Evolutionary conservation across 1,140 invertebrate genomes (phyloP).

Genomic region (Bombus picipes): DNA sequence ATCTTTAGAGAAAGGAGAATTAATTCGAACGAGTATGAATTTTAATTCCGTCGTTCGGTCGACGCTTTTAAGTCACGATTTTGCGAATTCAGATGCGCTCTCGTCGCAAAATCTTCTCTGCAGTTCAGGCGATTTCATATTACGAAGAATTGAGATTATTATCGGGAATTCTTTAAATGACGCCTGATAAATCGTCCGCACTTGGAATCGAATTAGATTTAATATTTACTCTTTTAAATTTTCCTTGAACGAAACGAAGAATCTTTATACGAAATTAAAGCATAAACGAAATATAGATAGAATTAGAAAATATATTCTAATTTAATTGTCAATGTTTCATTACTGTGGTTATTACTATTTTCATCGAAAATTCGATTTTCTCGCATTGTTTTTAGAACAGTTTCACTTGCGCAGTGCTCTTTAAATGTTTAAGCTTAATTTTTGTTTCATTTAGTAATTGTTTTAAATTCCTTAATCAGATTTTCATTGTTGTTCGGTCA

Average conservation of each 20-base stretch:
- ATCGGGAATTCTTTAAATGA: background rate
- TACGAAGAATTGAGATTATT: background rate
- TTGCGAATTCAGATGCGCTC: background rate
- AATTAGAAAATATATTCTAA: background rate
- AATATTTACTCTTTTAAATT: background rate
- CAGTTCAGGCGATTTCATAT: background rate
- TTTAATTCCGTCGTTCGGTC: background rate
- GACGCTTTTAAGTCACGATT: background rate
- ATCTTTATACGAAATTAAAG: background rate
- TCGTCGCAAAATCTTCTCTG: background rate
- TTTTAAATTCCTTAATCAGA: background rate
- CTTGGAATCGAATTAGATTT: background rate
- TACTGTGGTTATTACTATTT: background rate
- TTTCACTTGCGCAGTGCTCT: too few species aligned
- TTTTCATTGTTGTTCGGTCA: too few species aligned
- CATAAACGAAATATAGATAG: background rate
- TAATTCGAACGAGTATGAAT: conserved; percentile 8
- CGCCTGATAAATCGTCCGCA: background rate
- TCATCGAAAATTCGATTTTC: background rate
- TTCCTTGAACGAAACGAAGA: background rate
- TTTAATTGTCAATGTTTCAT: background rate
- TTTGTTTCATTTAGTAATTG: background rate
- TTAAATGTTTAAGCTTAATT: too few species aligned
- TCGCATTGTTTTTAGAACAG: too few species aligned
- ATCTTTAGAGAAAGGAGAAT: conserved; percentile 3